Base-by-base conservation (phyloP, 2,888 invertebrate species). In the Drosophila parthenogenetica region DNA sequence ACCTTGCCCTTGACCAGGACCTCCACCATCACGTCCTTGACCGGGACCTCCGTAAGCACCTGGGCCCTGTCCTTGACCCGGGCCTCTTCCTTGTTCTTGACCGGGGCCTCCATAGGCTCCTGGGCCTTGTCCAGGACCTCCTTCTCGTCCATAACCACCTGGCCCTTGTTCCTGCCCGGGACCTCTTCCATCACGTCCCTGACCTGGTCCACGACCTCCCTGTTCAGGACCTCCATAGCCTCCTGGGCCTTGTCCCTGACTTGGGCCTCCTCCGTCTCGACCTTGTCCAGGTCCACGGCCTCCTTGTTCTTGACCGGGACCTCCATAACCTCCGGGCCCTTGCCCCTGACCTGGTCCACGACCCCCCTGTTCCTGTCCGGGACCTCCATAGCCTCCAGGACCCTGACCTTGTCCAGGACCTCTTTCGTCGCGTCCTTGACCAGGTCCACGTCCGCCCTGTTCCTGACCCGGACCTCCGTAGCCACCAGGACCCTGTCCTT, bases 321-420 rank as follows among this genome's bases (percentile, higher is more conserved):
- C 22, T 19, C 45, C 42, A 40, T 40, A 19, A 1, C n/a, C 16
- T 29, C 16, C n/a, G 2, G 11, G 10, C 1, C 39, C 32, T 7
- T 48, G 35, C 11, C 13, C 42, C 13, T 39, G 62, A 19, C 62
- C 37, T 5, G 49, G 50, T 3, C 19, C 19, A 19, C 19, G 19
- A 19, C 19, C 19, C 3, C 19, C 19, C 3, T 19, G 19, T 19
- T 19, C 19, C 17, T 48, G 35, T 25, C 39, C 45, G 5, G 19
- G 16, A 3, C 57, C 57, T 8, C 25, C 32, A 37, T 19, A 32
- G 3, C 19, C 19, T 4, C 42, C 43, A 2, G n/a, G 45, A 0
- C 5, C 29, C 5, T 8, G 22, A 25, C 46, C 49, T 8, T 16
- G 48, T 35, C 39, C 40, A n/a, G 17, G 17, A 1, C 16, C 16